These are phyloP conservation scores for Prosopocoilus inquinatus DNA, from an alignment of 2,888 invertebrate species.

Conservation along the genomic window DNA sequence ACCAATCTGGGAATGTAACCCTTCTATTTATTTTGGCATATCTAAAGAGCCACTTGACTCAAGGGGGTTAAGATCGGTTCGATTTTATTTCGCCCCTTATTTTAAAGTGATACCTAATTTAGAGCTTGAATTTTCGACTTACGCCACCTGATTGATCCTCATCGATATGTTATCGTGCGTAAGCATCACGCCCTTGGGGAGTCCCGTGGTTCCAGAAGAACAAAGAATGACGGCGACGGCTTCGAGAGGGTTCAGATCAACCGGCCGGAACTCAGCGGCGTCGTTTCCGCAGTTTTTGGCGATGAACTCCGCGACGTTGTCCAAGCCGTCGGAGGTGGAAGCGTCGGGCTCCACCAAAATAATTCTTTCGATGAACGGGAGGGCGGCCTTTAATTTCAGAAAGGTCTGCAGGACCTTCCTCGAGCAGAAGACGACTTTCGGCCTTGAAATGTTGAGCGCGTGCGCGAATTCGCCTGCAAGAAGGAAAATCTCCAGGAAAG, in stretches of 20 bases:
- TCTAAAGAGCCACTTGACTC: too few species aligned
- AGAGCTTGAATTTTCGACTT: too few species aligned
- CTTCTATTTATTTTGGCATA: too few species aligned
- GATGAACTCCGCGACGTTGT: constrained; percentile 46
- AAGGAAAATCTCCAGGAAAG: too few species aligned
- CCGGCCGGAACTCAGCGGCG: constrained; percentile 47
- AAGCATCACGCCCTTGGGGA: constrained; percentile 75
- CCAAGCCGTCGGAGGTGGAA: constrained; percentile 40
- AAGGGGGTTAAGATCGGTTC: too few species aligned
- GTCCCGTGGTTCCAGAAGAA: constrained; percentile 78
- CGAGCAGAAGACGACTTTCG: constrained; percentile 65
- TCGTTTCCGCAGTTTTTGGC: constrained; percentile 37
- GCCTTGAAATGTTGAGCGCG: constrained; percentile 62
- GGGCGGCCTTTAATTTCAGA: constrained; percentile 53
- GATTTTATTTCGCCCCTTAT: too few species aligned
- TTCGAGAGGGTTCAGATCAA: constrained; percentile 51
- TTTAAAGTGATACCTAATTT: too few species aligned
- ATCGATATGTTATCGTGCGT: constrained; percentile 65
- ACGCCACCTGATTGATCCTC: constrained; percentile 16
- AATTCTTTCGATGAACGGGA: constrained; percentile 54
- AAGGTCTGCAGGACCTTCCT: constrained; percentile 55
- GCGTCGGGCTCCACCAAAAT: constrained; percentile 56
- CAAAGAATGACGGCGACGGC: constrained; percentile 66
- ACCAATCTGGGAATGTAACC: too few species aligned
- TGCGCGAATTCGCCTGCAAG: constrained; percentile 52